These are phyloP conservation scores for Lasioglossum marginatum DNA, from an alignment of 2,888 invertebrate species.

Conservation along the genomic window DNA sequence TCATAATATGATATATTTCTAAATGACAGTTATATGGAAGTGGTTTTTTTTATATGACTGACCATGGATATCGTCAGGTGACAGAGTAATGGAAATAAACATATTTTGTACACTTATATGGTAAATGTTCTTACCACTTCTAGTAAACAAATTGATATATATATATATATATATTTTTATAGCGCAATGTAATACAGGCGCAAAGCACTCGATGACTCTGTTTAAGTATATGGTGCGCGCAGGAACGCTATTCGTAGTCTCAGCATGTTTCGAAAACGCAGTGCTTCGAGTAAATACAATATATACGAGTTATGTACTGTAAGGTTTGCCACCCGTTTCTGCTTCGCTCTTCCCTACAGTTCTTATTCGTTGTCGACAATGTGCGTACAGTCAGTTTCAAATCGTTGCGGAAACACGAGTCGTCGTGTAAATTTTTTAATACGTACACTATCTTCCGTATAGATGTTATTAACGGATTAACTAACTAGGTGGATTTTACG, in stretches of 20 bases:
- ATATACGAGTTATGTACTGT: constrained; percentile 23
- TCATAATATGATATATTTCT: not conserved
- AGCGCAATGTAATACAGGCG: not conserved
- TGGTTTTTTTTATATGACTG: not conserved
- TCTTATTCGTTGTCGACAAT: constrained; percentile 25
- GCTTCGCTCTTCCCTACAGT: constrained; percentile 20
- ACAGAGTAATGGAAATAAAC: not conserved
- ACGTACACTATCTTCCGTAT: not conserved
- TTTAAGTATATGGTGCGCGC: constrained; percentile 4
- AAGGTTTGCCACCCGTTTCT: constrained; percentile 24
- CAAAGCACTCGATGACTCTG: not conserved
- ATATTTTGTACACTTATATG: not conserved
- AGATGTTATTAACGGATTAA: not conserved
- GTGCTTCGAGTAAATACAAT: constrained; percentile 30
- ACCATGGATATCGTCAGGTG: not conserved
- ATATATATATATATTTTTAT: not conserved
- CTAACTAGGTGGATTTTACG: not conserved
- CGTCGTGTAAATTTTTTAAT: not conserved
- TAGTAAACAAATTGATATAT: not conserved
- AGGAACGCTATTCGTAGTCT: constrained; percentile 8
- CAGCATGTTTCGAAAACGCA: constrained; percentile 16
- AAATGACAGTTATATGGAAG: not conserved
- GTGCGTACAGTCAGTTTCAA: constrained; percentile 39
- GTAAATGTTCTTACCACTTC: not conserved
- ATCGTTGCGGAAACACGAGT: constrained; percentile 20